Evolutionary conservation across 2,797 vertebrate species (phyloP).

Genomic region (Chloroceryle amazona): DNA sequence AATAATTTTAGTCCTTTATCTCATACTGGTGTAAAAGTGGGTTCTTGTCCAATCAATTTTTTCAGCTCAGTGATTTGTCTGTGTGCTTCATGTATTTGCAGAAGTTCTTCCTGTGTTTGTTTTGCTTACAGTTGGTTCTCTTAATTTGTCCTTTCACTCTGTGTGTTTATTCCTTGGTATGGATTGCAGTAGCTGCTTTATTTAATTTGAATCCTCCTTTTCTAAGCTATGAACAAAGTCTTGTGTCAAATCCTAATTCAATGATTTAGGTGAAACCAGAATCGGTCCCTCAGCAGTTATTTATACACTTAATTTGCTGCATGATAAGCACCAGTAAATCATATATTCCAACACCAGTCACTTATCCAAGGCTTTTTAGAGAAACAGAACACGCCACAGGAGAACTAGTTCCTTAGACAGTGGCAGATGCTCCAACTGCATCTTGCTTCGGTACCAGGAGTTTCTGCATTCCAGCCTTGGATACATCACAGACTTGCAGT

Average conservation of each 20-base stretch:
- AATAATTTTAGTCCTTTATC: neutral
- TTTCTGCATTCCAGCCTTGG: neutral
- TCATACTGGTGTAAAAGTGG: neutral
- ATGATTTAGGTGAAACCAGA: neutral
- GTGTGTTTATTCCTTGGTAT: neutral
- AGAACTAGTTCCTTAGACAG: neutral
- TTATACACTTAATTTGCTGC: neutral
- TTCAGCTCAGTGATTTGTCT: neutral
- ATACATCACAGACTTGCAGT: neutral
- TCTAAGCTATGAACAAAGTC: neutral
- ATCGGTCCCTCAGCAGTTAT: neutral
- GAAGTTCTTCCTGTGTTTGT: neutral
- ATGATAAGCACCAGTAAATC: neutral
- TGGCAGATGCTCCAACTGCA: neutral
- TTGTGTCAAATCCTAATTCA: neutral
- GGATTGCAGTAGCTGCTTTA: neutral
- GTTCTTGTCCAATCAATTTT: neutral
- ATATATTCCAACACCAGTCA: fast-evolving
- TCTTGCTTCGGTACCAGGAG: neutral
- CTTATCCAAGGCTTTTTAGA: neutral
- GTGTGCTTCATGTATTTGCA: neutral
- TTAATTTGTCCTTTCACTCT: neutral
- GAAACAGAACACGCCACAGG: neutral
- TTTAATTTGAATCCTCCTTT: neutral
- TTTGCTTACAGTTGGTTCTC: neutral